A percentile compares a stretch with the other conserved stretches of the same genome.
Conservation (phyloP, 2,113 vertebrate genomes). For the Mirounga angustirostris region DNA sequence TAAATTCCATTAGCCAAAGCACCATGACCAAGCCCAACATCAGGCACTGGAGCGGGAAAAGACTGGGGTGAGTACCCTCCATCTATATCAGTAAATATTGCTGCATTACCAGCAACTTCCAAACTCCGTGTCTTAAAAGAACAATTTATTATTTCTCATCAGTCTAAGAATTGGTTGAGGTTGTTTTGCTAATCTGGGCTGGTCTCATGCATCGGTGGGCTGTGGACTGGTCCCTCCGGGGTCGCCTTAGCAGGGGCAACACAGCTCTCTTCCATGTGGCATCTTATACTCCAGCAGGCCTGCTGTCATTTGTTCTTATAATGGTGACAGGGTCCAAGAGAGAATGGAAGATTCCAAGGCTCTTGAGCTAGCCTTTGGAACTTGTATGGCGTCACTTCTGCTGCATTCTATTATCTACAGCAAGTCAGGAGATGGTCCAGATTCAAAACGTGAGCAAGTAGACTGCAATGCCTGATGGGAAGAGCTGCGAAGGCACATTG, state of each 20-base stretch:
- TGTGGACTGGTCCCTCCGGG: background rate
- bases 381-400: background rate
- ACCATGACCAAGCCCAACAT: background rate
- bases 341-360: background rate
- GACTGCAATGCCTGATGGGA: background rate
- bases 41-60: background rate
- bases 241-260: background rate
- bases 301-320: background rate
- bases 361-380: background rate
- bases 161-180: background rate
- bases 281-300: background rate
- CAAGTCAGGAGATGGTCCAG: background rate
- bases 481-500: background rate
- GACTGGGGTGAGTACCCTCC: background rate
- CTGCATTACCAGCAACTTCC: background rate
- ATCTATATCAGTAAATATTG: background rate
- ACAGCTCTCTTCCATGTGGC: background rate
- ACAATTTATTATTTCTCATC: background rate
- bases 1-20: background rate
- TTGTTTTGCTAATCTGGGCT: background rate
- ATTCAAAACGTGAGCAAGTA: background rate
- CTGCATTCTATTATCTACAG: background rate
- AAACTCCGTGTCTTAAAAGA: background rate
- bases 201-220: background rate
- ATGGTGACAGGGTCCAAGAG: background rate